Conservation (phyloP, 2,888 invertebrate genomes). For the Papilio demoleus region DNA sequence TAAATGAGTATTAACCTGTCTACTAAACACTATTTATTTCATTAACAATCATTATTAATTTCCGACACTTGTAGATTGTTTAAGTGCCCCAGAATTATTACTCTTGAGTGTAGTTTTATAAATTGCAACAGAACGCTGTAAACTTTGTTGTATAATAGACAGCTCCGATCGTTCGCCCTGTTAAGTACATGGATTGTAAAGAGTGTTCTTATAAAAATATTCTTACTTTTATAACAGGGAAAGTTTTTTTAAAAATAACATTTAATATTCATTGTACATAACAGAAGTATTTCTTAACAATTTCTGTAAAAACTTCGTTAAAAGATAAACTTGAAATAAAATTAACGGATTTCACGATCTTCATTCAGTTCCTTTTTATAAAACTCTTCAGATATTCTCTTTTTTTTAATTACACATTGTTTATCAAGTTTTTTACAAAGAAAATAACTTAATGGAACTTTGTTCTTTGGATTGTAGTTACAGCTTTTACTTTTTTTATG, state of each 20-base stretch:
- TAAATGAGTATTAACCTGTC: too few relatives aligned
- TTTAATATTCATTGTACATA: constrained; percentile 24
- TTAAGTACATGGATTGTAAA: too few relatives aligned
- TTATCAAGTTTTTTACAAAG: constrained; percentile 17
- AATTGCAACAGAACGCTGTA: too few relatives aligned
- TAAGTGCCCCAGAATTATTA: too few relatives aligned
- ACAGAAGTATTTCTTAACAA: constrained; percentile 11
- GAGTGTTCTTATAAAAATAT: background rate
- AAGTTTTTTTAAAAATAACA: background rate
- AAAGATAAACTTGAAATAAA: constrained; percentile 30
- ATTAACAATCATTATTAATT: too few relatives aligned
- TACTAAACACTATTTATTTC: too few relatives aligned
- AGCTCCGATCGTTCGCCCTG: too few relatives aligned
- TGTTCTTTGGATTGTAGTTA: background rate
- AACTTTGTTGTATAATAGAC: too few relatives aligned
- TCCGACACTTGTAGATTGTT: too few relatives aligned
- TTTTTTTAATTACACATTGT: constrained; percentile 32
- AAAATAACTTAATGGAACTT: constrained; percentile 27
- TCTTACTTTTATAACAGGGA: background rate
- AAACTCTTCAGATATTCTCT: constrained; percentile 21
- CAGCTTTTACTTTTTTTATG: background rate
- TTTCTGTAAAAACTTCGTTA: constrained; percentile 31
- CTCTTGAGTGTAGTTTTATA: too few relatives aligned
- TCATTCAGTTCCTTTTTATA: constrained; percentile 10
- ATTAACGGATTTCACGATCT: constrained; percentile 31